phyloP scores from a whole-genome alignment of 2,113 vertebrate genomes.

The Plecotus auritus region DNA sequence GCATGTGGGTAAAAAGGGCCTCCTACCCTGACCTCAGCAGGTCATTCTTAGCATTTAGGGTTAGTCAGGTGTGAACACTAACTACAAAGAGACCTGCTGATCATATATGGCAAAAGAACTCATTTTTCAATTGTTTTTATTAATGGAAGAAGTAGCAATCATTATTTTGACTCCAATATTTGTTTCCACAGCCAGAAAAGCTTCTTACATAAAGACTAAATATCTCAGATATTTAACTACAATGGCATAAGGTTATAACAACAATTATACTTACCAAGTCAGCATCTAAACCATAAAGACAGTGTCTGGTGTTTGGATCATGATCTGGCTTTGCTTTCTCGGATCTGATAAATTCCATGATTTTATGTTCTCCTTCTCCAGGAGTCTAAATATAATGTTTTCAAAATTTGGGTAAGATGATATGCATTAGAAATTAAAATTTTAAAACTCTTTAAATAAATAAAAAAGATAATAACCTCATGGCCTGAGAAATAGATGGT shows the following conservation, averaged over 20 bases:
- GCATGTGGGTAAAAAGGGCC: neutral
- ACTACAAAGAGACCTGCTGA: neutral
- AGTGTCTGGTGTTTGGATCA: conserved; percentile 95
- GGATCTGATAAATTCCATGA: conserved; percentile 99
- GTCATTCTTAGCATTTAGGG: neutral
- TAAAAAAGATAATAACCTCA: conserved; percentile 85
- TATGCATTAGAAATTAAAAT: conserved; percentile 38
- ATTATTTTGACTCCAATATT: neutral
- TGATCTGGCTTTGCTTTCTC: conserved; percentile 90
- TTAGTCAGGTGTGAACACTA: neutral
- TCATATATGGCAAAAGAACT: neutral
- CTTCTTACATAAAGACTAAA: neutral
- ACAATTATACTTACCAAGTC: conserved; percentile 90
- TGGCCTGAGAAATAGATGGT: conserved; percentile 96
- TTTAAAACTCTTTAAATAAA: conserved; percentile 49
- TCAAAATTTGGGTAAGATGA: conserved; percentile 14
- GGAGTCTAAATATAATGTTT: conserved; percentile 87
- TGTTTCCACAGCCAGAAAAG: neutral
- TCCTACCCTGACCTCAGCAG: neutral
- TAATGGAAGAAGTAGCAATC: neutral
- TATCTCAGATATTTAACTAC: neutral
- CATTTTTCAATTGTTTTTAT: neutral
- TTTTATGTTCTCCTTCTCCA: conserved; percentile 99
- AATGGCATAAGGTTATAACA: neutral
- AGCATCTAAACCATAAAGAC: conserved; percentile 97